Percentiles rank a stretch among this genome's conserved stretches.
Evolutionary conservation across 2,888 invertebrate species (phyloP).

Genomic region (Eudasyphora cyanicolor): DNA sequence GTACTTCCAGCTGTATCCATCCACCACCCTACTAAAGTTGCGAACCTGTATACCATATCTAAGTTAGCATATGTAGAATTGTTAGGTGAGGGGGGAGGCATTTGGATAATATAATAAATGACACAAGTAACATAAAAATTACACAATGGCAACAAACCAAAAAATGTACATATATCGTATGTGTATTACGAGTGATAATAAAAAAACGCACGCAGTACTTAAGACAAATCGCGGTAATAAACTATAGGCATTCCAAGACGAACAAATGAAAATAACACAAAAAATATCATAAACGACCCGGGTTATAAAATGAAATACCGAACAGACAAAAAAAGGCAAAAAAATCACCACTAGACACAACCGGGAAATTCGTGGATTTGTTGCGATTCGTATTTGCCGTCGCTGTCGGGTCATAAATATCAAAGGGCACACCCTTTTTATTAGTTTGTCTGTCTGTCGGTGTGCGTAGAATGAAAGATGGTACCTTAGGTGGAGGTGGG

Average conservation of each 20-base stretch:
- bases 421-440: slow-evolving; percentile 63
- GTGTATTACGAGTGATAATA: slow-evolving; percentile 32
- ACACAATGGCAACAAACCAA: slow-evolving; percentile 54
- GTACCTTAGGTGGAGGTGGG: slow-evolving; percentile 13
- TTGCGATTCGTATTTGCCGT: neutral
- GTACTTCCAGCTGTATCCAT: too few species aligned
- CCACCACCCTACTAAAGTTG: too few species aligned
- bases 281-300: slow-evolving; percentile 42
- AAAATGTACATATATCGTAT: slow-evolving; percentile 31
- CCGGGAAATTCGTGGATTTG: slow-evolving; percentile 39
- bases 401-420: slow-evolving; percentile 43
- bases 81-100: too few species aligned
- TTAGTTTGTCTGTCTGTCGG: neutral
- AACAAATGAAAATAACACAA: slow-evolving; percentile 29
- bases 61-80: too few species aligned
- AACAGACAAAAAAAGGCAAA: neutral
- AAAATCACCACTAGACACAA: slow-evolving; percentile 49
- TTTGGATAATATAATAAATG: slow-evolving; percentile 51
- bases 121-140: slow-evolving; percentile 61
- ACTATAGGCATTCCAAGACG: slow-evolving; percentile 59
- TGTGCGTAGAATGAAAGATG: slow-evolving; percentile 12
- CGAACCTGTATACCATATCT: too few species aligned
- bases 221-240: slow-evolving; percentile 67
- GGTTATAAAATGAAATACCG: slow-evolving; percentile 19
- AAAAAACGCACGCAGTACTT: slow-evolving; percentile 46